phyloP scores from a whole-genome alignment of 2,113 vertebrate genomes.

The Cariama cristata region DNA sequence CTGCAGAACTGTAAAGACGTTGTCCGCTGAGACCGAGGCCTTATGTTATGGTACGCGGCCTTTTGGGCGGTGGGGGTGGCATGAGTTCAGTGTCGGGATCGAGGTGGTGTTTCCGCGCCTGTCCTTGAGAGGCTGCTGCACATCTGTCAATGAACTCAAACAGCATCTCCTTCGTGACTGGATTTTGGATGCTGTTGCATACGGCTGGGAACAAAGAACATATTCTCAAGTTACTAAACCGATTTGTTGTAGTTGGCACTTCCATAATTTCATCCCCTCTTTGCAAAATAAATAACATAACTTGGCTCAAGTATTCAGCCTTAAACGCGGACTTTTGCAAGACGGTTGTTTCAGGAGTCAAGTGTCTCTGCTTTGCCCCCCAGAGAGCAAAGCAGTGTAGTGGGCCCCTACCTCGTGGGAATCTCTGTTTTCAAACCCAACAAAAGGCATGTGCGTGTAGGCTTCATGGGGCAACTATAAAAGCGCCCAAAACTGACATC shows the following conservation, averaged over 20 bases:
- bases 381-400: neutral
- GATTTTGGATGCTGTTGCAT: conserved; percentile 94
- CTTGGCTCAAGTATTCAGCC: neutral
- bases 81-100: conserved; percentile 94
- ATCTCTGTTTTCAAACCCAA: neutral
- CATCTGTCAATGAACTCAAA: conserved; percentile 92
- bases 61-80: conserved; percentile 95
- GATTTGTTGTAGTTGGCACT: neutral
- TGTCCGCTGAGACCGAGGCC: neutral
- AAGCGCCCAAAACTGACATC: neutral
- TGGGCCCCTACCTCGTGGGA: neutral
- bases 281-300: neutral
- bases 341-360: neutral
- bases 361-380: neutral
- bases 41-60: conserved; percentile 81
- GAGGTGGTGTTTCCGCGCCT: conserved; percentile 82
- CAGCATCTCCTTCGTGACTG: conserved; percentile 96
- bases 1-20: conserved; percentile 54
- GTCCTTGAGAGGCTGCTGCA: conserved; percentile 80
- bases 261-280: neutral
- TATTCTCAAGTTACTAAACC: neutral
- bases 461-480: neutral
- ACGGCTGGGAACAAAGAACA: conserved; percentile 84
- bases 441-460: neutral
- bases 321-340: neutral